phyloP scores from a whole-genome alignment of 37 sponge, comb jelly and placozoan genomes.

The Mnemiopsis leidyi region DNA sequence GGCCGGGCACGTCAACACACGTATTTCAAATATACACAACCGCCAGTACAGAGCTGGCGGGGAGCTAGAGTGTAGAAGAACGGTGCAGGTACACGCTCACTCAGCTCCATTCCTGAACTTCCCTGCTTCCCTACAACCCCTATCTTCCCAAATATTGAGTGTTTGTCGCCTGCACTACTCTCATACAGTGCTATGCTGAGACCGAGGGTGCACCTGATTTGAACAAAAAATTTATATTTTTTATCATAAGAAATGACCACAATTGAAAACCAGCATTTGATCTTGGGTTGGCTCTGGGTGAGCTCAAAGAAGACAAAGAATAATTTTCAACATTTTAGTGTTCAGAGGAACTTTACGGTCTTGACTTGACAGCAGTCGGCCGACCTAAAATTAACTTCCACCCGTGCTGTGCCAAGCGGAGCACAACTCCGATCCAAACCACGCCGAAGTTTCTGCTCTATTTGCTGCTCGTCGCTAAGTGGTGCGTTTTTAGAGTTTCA shows the following conservation, averaged over 20 bases:
- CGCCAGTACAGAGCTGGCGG: neutral
- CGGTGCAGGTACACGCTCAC: neutral
- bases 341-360: too few relatives aligned
- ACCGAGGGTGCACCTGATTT: too few relatives aligned
- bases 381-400: neutral
- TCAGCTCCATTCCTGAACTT: neutral
- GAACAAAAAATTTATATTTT: too few relatives aligned
- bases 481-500: neutral
- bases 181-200: too few relatives aligned
- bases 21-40: neutral
- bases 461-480: neutral
- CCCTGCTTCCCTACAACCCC: neutral
- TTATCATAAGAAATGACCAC: too few relatives aligned
- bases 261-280: too few relatives aligned
- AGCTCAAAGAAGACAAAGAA: too few relatives aligned
- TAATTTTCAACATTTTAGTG: too few relatives aligned
- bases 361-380: neutral
- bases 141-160: neutral
- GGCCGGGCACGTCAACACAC: constrained; percentile 32
- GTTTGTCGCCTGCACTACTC: too few relatives aligned
- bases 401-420: neutral
- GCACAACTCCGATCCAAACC: neutral
- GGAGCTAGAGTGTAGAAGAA: neutral
- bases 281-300: too few relatives aligned
- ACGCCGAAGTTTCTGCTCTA: neutral